Evolutionary conservation across 2,113 vertebrate genomes (phyloP), one percentile per base, ranked within the genome.

Genomic region (Malurus elegans): DNA sequence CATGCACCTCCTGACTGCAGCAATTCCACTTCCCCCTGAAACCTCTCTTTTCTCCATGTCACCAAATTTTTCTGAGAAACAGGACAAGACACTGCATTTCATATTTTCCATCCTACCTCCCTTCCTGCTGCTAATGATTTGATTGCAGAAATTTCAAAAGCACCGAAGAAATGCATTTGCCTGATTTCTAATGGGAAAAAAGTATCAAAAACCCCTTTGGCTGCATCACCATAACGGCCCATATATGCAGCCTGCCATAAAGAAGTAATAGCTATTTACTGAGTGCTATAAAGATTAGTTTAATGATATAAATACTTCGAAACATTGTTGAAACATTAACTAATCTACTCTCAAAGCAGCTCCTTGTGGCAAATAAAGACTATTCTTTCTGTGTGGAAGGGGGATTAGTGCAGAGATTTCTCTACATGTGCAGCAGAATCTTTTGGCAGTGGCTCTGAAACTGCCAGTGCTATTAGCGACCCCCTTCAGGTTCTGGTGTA

Each of bases 201-300:
- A 36, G 15, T 4, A 80, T 15, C 67, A 56, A 61, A 80, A 89
- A 12, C 47, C 32, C 42, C 29, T 81, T 54, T 44, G 57, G 48
- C 78, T 81, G 38, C n/a, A 79, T 64, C 82, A 79, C 70, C 25
- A 1, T 61, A 64, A 72, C 42, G 90, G 81, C 69, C 51, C 32
- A 50, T 54, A 18, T 21, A 73, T 14, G 42, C 73, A 78, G 47
- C 65, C 61, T 85, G 74, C 51, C 44, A 58, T 74, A 74, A 92
- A 85, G 82, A 90, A 88, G 34, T 34, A 88, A 38, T 66, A 92
- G 74, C 57, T 92, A 67, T 90, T 76, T 83, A 93, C 45, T 76
- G 64, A 84, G 80, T 19, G 28, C 50, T 70, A 65, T 26, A 64
- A 70, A 84, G 58, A 94, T 86, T 48, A 90, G 57, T 54, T 78